Evolutionary conservation across 2,888 invertebrate species (phyloP).

Genomic region (Dexiosoma caninum): DNA sequence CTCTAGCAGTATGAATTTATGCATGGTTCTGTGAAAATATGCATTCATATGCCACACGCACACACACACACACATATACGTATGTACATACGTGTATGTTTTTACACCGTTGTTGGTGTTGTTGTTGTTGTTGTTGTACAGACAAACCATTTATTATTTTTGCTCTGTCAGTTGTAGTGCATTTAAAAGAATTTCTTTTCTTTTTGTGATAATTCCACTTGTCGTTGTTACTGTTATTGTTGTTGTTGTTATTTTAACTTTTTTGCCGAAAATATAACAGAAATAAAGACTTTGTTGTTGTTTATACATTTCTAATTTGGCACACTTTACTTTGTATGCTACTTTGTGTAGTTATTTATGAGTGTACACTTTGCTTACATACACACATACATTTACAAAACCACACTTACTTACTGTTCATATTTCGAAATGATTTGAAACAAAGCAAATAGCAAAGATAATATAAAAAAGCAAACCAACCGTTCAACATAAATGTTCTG

Average conservation of each 20-base stretch:
- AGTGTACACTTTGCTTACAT: not conserved
- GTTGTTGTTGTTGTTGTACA: conserved; percentile 42
- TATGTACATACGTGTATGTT: not conserved
- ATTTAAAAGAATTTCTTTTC: conserved; percentile 29
- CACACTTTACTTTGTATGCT: conserved; percentile 48
- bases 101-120: conserved; percentile 25
- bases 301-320: conserved; percentile 41
- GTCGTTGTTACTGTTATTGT: no score
- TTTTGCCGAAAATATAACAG: conserved; percentile 20
- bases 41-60: not conserved
- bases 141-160: conserved; percentile 52
- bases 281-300: not conserved
- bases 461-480: no score
- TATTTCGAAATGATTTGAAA: no score
- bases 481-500: not conserved
- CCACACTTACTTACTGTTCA: not conserved
- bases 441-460: no score
- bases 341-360: conserved; percentile 43
- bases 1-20: conserved; percentile 37
- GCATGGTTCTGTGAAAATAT: conserved; percentile 4
- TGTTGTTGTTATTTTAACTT: no score
- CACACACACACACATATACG: not conserved
- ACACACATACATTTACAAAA: not conserved
- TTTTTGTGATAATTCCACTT: conserved; percentile 27
- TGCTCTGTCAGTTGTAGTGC: conserved; percentile 49